Conservation (phyloP, 2,888 invertebrate genomes). For the Drosophila meridiana region DNA sequence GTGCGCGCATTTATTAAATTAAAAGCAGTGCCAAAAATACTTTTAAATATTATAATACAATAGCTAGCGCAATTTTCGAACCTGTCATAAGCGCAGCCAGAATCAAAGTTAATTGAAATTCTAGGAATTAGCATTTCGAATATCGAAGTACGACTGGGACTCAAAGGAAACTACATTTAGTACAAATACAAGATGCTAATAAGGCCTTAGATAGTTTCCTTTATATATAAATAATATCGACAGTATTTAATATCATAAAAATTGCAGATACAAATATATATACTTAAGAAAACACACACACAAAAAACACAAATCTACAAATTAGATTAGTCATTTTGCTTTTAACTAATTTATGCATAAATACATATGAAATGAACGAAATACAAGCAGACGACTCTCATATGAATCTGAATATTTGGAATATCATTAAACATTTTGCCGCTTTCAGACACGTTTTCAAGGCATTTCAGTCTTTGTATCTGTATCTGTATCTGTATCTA, state of each 20-base stretch:
- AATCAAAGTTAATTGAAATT: conserved; percentile 13
- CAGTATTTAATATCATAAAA: not conserved
- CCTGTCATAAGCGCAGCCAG: conserved; percentile 30
- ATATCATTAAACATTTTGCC: conserved; percentile 35
- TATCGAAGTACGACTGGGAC: not conserved
- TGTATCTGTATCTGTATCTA: not conserved
- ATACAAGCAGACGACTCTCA: conserved; percentile 7
- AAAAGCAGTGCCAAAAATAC: conserved; percentile 22
- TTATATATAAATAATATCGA: not conserved
- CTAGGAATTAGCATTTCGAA: conserved; percentile 6
- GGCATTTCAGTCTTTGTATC: conserved; percentile 32
- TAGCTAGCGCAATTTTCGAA: conserved; percentile 32
- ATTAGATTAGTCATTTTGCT: conserved; percentile 45
- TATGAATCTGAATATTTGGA: conserved; percentile 15
- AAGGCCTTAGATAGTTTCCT: not conserved
- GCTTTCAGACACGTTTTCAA: conserved; percentile 46
- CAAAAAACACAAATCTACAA: conserved; percentile 2
- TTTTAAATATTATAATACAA: conserved; percentile 25
- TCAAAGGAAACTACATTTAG: not conserved
- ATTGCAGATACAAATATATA: not conserved
- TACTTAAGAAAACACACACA: not conserved
- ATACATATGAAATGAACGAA: conserved; percentile 39
- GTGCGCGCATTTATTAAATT: conserved; percentile 59
- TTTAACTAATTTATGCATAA: conserved; percentile 38
- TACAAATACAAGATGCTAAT: not conserved